Base-by-base conservation (phyloP, 2,888 invertebrate genomes). In the Sinodicranocentrus sp. region DNA sequence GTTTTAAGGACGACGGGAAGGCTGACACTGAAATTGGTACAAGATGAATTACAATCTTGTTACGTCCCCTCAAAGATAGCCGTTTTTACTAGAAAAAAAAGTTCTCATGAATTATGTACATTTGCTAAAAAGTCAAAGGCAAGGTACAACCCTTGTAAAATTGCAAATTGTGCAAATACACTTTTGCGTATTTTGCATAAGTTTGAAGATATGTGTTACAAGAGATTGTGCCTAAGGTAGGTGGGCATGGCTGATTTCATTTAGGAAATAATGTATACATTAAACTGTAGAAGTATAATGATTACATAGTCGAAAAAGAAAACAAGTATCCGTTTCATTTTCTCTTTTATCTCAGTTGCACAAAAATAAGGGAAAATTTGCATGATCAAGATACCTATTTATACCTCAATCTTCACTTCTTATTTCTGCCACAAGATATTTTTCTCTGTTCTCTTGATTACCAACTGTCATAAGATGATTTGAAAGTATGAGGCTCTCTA, bases 1-100 rank as follows among this genome's bases (percentile, higher is more conserved):
- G 52, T 19, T 52, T 52, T 52, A n/a, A 52, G 52, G 52, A n/a
- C 52, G 19, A 1, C 52, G 19, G 52, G 52, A 52, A 52, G 52
- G 52, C n/a, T 52, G 52, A 52, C 52, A 52, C 52, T 52, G 52
- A 52, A 52, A 19, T 13, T 8, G 13, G 48, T 3, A 10, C 2
- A 1, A 52, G 52, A 52, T 3, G 19, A 3, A 17, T 19, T 17
- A 19, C 8, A n/a, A 52, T 52, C 52, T 19, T 52, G 52, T 52
- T 52, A 19, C 48, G 3, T 15, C 48, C 10, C 48, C 48, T 48
- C 3, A 8, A 48, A 48, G 3, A 48, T 15, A 48, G 17, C 6
- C 13, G 13, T 8, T 13, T 39, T 39, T 39, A 13, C 39, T 13
- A 39, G 39, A 5, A 39, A 39, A 39, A 39, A 39, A 8, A n/a